These are phyloP conservation scores for Tauraco hartlaubi DNA, from an alignment of 2,797 vertebrate species.

Conservation along the genomic window DNA sequence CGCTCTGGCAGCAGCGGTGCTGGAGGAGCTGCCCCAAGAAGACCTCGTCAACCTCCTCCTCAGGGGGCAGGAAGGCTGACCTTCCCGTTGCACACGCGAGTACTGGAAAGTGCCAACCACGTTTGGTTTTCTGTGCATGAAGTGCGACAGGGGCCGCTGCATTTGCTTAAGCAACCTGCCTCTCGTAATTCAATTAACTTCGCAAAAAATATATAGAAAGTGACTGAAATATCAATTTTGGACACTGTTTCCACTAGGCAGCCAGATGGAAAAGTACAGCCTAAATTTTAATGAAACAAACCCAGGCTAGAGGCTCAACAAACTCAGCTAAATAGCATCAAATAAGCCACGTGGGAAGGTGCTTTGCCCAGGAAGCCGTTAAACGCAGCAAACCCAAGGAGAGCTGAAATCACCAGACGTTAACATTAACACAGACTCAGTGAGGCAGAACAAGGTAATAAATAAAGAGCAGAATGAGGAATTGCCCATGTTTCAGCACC, in stretches of 20 bases:
- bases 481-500: neutral
- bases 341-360: neutral
- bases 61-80: neutral
- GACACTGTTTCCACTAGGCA: neutral
- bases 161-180: neutral
- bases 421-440: neutral
- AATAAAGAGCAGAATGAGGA: neutral
- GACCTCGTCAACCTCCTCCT: neutral
- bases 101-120: neutral
- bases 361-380: neutral
- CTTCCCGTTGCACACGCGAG: neutral
- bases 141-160: neutral
- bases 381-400: neutral
- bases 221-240: neutral
- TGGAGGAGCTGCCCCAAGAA: neutral
- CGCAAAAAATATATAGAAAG: neutral
- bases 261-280: slow-evolving; percentile 10
- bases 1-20: neutral
- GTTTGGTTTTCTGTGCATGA: neutral
- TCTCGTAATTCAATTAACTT: neutral
- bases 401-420: neutral
- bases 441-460: neutral
- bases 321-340: neutral
- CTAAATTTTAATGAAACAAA: slow-evolving; percentile 19
- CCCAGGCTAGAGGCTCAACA: neutral